phyloP scores from a whole-genome alignment of 2,113 vertebrate species.

The Phaethon lepturus region DNA sequence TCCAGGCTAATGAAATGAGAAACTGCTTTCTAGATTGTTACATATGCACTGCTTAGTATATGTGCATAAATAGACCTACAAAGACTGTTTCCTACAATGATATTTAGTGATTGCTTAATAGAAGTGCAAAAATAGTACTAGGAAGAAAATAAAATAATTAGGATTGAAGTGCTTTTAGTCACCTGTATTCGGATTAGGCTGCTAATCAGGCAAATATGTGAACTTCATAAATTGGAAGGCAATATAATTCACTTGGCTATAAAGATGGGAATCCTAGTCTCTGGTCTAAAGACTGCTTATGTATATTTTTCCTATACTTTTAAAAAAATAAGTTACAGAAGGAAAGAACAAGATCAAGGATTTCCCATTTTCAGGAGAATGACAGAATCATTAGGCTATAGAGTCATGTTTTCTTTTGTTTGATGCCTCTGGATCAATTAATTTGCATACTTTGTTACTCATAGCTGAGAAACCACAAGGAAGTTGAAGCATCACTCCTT shows the following conservation, averaged over 20 bases:
- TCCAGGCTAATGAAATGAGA: not conserved
- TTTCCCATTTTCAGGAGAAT: not conserved
- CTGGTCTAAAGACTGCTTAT: not conserved
- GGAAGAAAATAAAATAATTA: not conserved
- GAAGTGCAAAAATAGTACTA: not conserved
- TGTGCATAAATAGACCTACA: not conserved
- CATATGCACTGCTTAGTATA: not conserved
- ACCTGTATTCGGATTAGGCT: not conserved
- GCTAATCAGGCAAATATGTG: not conserved
- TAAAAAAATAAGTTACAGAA: not conserved
- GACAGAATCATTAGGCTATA: not conserved
- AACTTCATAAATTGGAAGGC: not conserved
- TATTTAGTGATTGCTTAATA: not conserved
- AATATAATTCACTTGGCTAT: not conserved
- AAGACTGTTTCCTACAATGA: not conserved
- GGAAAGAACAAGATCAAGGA: not conserved
- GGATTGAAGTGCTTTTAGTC: not conserved
- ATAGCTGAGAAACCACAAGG: not conserved
- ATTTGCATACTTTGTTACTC: not conserved
- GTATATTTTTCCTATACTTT: not conserved
- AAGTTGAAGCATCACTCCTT: not conserved
- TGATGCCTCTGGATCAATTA: not conserved
- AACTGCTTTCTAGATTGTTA: not conserved
- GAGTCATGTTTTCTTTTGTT: not conserved
- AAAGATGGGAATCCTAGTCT: not conserved